Conservation (phyloP, 35 echinoderm and acorn worm species). For the Amphiura filiformis region DNA sequence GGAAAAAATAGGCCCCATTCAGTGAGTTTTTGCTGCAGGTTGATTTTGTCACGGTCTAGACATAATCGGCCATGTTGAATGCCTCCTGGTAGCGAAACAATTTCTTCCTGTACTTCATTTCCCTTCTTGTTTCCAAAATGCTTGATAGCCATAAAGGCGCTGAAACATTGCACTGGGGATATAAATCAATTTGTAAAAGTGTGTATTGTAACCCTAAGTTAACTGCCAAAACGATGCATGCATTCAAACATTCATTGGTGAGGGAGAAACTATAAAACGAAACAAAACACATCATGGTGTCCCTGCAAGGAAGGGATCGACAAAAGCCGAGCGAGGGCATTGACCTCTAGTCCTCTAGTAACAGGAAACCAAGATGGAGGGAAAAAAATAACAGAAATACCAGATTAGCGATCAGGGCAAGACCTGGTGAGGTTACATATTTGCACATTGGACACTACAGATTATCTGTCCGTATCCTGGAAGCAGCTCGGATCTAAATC, state of each 20-base stretch:
- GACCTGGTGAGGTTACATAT: no score
- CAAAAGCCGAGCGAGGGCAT: slow-evolving; percentile 2
- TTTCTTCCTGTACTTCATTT: neutral
- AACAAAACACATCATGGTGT: neutral
- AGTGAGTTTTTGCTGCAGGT: neutral
- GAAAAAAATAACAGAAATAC: neutral
- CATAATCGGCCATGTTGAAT: neutral
- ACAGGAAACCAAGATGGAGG: slow-evolving; percentile 3
- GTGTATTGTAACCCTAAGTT: neutral
- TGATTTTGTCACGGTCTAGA: slow-evolving; percentile 1
- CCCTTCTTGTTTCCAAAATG: slow-evolving; percentile 1
- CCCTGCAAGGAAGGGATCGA: neutral
- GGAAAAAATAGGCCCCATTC: neutral
- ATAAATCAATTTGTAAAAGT: slow-evolving; percentile 13
- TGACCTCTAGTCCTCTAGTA: neutral
- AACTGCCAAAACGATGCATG: no score
- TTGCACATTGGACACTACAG: no score
- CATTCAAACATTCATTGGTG: no score
- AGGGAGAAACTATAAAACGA: neutral
- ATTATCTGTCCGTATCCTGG: no score
- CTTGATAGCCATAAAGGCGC: slow-evolving; percentile 13
- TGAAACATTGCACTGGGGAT: neutral
- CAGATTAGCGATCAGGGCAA: neutral
- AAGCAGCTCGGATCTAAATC: no score
- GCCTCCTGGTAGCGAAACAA: slow-evolving; percentile 13